Evolutionary conservation across 2,797 vertebrate species (phyloP).

Genomic region (Delichon dasypus): DNA sequence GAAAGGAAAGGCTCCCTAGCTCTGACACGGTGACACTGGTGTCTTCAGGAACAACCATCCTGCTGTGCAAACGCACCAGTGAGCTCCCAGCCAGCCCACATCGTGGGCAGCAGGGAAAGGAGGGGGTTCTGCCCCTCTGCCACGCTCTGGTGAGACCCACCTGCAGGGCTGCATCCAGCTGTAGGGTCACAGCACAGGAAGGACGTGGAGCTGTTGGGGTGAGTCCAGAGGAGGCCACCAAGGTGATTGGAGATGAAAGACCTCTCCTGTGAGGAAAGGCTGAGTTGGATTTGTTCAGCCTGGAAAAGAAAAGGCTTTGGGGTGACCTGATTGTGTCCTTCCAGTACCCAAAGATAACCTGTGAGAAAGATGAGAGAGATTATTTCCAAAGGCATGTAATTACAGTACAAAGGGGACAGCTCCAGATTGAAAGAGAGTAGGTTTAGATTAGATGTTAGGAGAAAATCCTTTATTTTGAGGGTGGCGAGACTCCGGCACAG

Average conservation of each 20-base stretch:
- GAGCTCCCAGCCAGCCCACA: not conserved
- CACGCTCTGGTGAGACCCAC: not conserved
- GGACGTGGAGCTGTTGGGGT: accelerated
- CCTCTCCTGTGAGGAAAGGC: not conserved
- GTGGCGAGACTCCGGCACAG: accelerated
- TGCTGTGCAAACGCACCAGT: not conserved
- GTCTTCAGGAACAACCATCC: not conserved
- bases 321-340: not conserved
- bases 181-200: not conserved
- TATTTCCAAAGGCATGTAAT: not conserved
- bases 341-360: not conserved
- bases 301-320: not conserved
- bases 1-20: not conserved
- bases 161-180: not conserved
- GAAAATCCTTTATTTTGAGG: not conserved
- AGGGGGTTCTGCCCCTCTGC: not conserved
- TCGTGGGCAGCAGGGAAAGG: not conserved
- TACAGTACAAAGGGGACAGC: not conserved
- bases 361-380: not conserved
- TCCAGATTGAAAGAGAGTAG: not conserved
- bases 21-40: not conserved
- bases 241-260: accelerated
- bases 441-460: not conserved
- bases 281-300: not conserved
- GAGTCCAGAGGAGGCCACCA: not conserved